A percentile compares a stretch with the other conserved stretches of the same genome.
phyloP scores from a whole-genome alignment of 1,140 invertebrate genomes.

The Nephotettix cincticeps region DNA sequence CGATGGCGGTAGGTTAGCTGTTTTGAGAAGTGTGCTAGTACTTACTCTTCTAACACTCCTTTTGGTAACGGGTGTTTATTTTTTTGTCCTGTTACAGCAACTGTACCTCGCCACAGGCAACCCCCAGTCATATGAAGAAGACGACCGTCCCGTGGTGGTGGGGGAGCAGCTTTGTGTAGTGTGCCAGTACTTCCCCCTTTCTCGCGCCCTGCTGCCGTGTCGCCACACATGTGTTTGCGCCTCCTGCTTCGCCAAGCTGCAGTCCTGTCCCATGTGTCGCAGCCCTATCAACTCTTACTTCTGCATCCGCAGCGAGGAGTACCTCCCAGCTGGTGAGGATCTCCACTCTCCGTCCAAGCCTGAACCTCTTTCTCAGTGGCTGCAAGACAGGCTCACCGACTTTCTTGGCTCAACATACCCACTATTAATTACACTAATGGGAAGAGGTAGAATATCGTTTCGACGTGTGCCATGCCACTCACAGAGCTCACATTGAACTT shows the following conservation, averaged over 20 bases:
- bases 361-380: constrained; percentile 51
- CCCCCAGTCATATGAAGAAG: constrained; percentile 58
- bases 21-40: no score
- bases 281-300: constrained; percentile 78
- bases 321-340: constrained; percentile 55
- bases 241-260: constrained; percentile 68
- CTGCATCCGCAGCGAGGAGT: constrained; percentile 72
- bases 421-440: no score
- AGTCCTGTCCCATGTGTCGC: constrained; percentile 80
- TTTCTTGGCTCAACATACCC: constrained; percentile 65
- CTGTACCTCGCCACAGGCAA: constrained; percentile 69
- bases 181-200: constrained; percentile 72
- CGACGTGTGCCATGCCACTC: no score
- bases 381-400: constrained; percentile 62
- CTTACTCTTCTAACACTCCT: no score
- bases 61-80: no score
- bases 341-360: constrained; percentile 30
- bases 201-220: constrained; percentile 76
- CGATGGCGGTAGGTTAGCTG: no score
- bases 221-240: constrained; percentile 81
- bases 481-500: no score
- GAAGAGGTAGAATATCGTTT: no score
- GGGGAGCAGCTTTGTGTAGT: constrained; percentile 74
- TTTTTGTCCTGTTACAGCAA: constrained; percentile 59
- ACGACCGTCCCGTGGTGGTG: constrained; percentile 48